Percentiles rank a stretch among this genome's conserved stretches.
Conservation (phyloP, 1,140 invertebrate species). For the Aculops lycopersici region DNA sequence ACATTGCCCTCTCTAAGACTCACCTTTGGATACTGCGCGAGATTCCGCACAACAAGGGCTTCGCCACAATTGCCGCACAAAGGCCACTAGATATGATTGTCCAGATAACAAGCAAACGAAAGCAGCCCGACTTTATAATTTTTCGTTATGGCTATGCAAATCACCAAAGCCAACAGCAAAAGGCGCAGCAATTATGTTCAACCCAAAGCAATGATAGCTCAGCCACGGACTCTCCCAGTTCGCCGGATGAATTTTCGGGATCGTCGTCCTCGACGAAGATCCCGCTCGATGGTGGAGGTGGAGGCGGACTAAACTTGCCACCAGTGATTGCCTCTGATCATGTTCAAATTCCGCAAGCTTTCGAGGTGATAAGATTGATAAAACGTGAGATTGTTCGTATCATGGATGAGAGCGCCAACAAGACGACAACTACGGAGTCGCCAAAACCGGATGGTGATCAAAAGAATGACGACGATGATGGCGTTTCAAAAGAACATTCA, state of each 20-base stretch:
- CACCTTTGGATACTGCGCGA: conserved; percentile 59
- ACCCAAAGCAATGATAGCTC: no score
- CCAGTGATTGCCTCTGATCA: conserved; percentile 6
- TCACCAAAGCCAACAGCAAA: background rate
- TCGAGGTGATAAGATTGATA: conserved; percentile 7
- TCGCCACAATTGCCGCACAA: conserved; percentile 46
- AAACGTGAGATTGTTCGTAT: conserved; percentile 8
- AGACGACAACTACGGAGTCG: no score
- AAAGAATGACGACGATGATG: no score
- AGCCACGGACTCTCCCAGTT: no score
- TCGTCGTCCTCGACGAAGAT: no score
- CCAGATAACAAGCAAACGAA: conserved; percentile 77
- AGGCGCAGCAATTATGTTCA: no score
- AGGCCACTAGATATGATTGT: conserved; percentile 56
- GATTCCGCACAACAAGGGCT: conserved; percentile 31
- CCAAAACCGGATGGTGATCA: no score
- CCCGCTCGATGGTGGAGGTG: no score
- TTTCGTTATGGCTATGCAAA: conserved; percentile 61
- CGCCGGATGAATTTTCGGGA: no score
- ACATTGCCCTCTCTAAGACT: conserved; percentile 51
- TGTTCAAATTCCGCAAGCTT: conserved; percentile 6
- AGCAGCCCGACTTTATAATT: conserved; percentile 67
- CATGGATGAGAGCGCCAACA: no score
- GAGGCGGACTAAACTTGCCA: conserved; percentile 25
- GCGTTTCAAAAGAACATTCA: no score